Evolutionary conservation across 2,888 invertebrate species (phyloP).

Genomic region (Lymantria monacha): DNA sequence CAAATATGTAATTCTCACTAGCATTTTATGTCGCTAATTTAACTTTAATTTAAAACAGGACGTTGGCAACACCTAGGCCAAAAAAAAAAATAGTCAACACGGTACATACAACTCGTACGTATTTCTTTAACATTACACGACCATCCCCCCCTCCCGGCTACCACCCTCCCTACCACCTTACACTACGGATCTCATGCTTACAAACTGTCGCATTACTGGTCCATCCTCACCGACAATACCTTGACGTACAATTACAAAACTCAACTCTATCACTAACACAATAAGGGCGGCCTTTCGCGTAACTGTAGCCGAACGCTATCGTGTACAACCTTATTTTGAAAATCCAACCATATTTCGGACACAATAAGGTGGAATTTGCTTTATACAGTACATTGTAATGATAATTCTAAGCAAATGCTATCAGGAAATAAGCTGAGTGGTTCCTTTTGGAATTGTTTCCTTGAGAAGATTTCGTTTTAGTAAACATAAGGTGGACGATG

Average conservation of each 20-base stretch:
- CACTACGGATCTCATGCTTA: conserved; percentile 77
- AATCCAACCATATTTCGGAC: conserved; percentile 49
- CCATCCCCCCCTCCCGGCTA: conserved; percentile 27
- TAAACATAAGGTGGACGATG: conserved; percentile 40
- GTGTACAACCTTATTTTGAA: conserved; percentile 32
- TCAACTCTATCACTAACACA: conserved; percentile 41
- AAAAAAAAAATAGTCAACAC: conserved; percentile 61
- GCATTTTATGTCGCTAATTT: not conserved
- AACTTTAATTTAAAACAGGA: conserved; percentile 11
- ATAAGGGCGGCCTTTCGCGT: conserved; percentile 37
- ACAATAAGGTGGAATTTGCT: conserved; percentile 41
- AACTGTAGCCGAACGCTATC: conserved; percentile 33
- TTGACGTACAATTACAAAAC: conserved; percentile 42
- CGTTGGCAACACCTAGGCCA: conserved; percentile 30
- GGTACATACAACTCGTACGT: conserved; percentile 66
- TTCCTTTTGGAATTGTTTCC: conserved; percentile 57
- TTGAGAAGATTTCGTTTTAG: conserved; percentile 40
- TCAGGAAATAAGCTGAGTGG: conserved; percentile 63
- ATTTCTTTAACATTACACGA: conserved; percentile 66
- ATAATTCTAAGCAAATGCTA: conserved; percentile 75
- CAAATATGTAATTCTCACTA: not conserved
- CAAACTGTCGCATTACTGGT: conserved; percentile 80
- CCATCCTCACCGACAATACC: conserved; percentile 65
- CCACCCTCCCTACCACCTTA: conserved; percentile 38
- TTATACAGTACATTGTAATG: conserved; percentile 53